Evolutionary conservation across 2,113 vertebrate species (phyloP).

Genomic region (Megalops atlanticus): DNA sequence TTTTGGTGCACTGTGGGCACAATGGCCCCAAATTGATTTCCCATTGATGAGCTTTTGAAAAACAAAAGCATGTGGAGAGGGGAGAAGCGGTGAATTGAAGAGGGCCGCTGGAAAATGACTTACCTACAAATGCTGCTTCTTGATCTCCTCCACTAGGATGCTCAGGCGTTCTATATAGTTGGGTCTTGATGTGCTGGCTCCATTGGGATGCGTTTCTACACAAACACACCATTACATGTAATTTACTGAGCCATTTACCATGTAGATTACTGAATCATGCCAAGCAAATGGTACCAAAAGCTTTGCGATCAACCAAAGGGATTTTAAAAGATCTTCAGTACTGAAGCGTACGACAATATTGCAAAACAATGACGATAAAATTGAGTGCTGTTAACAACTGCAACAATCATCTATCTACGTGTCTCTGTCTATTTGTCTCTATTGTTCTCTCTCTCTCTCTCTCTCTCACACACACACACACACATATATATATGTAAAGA

Average conservation of each 20-base stretch:
- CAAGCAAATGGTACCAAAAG: too few species aligned
- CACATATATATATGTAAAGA: too few species aligned
- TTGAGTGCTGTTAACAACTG: too few species aligned
- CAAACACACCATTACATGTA: not conserved
- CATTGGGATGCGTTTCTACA: slow-evolving; percentile 66
- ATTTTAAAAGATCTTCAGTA: too few species aligned
- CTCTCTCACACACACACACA: too few species aligned
- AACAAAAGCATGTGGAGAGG: not conserved
- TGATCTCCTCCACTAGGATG: slow-evolving; percentile 69
- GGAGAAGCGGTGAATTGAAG: not conserved
- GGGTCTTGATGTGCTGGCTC: slow-evolving; percentile 68
- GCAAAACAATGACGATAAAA: too few species aligned
- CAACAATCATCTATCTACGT: too few species aligned
- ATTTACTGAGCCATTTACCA: not conserved
- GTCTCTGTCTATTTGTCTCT: too few species aligned
- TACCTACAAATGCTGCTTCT: slow-evolving; percentile 61
- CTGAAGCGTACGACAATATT: too few species aligned
- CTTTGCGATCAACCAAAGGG: too few species aligned
- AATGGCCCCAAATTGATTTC: slow-evolving; percentile 12
- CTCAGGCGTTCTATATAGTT: slow-evolving; percentile 73
- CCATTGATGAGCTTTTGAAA: slow-evolving; percentile 15
- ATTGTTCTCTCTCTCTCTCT: too few species aligned
- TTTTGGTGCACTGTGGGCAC: not conserved
- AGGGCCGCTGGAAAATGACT: slow-evolving; percentile 17
- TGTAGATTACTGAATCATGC: too few species aligned